Conservation (phyloP, 2,888 invertebrate genomes). For the Agapetus fuscipes region DNA sequence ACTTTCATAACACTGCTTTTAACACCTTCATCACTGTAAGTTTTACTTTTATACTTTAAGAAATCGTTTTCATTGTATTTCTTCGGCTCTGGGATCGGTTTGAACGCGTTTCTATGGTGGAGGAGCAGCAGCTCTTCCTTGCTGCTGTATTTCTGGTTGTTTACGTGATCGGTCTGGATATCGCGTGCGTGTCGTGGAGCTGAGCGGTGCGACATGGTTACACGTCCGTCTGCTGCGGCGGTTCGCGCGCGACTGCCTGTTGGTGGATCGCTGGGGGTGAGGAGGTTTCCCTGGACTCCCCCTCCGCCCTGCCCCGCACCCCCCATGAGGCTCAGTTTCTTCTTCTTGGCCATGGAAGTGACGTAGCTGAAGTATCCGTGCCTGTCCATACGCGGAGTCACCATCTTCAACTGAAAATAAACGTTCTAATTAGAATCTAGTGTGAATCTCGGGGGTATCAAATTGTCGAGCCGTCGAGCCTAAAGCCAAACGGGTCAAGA, state of each 20-base stretch:
- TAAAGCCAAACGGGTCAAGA: too few relatives aligned
- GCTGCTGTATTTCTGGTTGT: conserved; percentile 10
- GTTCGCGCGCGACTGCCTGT: conserved; percentile 19
- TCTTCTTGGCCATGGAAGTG: conserved; percentile 43
- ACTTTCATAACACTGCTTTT: too few relatives aligned
- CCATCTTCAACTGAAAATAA: conserved; percentile 40
- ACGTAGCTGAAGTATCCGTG: conserved; percentile 45
- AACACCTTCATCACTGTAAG: too few relatives aligned
- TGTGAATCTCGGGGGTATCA: too few relatives aligned
- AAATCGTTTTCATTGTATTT: too few relatives aligned
- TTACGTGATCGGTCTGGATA: conserved; percentile 16
- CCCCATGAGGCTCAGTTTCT: conserved; percentile 44
- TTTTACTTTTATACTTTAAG: too few relatives aligned
- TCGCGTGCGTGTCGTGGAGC: conserved; percentile 15
- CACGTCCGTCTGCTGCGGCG: conserved; percentile 32
- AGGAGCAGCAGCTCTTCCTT: too few relatives aligned
- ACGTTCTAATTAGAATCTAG: too few relatives aligned
- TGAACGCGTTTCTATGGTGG: too few relatives aligned
- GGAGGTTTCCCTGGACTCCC: conserved; percentile 26
- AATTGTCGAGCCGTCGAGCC: too few relatives aligned
- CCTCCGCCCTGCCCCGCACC: neutral
- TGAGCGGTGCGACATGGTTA: conserved; percentile 25
- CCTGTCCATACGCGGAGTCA: conserved; percentile 42
- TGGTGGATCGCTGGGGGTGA: conserved; percentile 6
- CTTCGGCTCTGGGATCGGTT: neutral